Evolutionary conservation across 2,797 vertebrate species (phyloP).

Genomic region (Bradypodion ventrale): DNA sequence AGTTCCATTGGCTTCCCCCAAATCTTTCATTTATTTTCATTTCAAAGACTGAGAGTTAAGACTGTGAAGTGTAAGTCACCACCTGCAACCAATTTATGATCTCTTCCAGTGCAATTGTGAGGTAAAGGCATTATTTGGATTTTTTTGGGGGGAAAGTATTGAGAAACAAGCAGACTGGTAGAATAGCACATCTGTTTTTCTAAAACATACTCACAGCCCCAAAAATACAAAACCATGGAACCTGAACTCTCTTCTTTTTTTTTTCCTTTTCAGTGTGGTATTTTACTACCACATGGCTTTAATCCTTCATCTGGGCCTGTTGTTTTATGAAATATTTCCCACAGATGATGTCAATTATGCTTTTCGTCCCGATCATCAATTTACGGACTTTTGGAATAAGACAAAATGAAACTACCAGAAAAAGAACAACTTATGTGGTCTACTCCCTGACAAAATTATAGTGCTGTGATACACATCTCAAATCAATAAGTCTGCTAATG

Average conservation of each 20-base stretch:
- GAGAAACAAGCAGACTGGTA: slow-evolving; percentile 83
- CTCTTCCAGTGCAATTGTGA: slow-evolving; percentile 77
- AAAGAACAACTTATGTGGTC: slow-evolving; percentile 89
- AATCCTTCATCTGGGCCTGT: slow-evolving; percentile 92
- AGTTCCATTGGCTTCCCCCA: slow-evolving; percentile 78
- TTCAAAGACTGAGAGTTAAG: slow-evolving; percentile 80
- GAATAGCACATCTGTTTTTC: slow-evolving; percentile 88
- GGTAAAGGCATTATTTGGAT: slow-evolving; percentile 73
- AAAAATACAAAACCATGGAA: slow-evolving; percentile 79
- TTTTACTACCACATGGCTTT: slow-evolving; percentile 91
- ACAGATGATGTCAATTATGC: slow-evolving; percentile 91
- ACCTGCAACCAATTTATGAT: slow-evolving; percentile 87
- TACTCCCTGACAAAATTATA: slow-evolving; percentile 87
- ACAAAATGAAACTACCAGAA: slow-evolving; percentile 89
- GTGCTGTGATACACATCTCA: slow-evolving; percentile 90
- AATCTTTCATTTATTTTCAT: slow-evolving; percentile 85
- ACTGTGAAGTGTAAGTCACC: slow-evolving; percentile 81
- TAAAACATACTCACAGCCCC: slow-evolving; percentile 63
- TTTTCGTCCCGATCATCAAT: slow-evolving; percentile 90
- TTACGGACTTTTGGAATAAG: slow-evolving; percentile 87
- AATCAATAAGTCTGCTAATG: slow-evolving; percentile 90
- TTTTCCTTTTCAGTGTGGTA: slow-evolving; percentile 85
- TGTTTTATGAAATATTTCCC: slow-evolving; percentile 94
- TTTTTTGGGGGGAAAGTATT: slow-evolving; percentile 71
- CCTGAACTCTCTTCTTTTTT: slow-evolving; percentile 83